Evolutionary conservation across 2,888 invertebrate species (phyloP).

Genomic region (Phortica okadai): DNA sequence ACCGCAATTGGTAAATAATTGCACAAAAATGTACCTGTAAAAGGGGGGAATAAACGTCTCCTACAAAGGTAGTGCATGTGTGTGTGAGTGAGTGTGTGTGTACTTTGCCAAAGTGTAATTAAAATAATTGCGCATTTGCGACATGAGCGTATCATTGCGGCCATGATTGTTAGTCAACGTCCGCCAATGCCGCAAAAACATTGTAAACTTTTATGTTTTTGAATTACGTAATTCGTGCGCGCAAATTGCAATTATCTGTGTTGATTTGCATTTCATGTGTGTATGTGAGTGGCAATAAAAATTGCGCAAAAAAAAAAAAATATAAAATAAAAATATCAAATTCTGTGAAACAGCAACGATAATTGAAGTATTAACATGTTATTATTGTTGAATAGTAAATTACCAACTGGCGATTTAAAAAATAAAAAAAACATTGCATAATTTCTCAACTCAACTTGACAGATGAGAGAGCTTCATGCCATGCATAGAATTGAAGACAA

Average conservation of each 20-base stretch:
- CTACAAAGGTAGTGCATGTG: background rate
- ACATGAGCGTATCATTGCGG: conserved; percentile 10
- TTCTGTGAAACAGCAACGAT: no score
- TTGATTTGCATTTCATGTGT: conserved; percentile 18
- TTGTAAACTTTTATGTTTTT: conserved; percentile 2
- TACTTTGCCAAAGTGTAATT: conserved; percentile 57
- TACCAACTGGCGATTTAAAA: no score
- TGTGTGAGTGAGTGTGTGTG: conserved; percentile 12
- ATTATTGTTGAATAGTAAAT: no score
- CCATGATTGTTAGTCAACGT: background rate
- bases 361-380: no score
- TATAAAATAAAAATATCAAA: no score
- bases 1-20: conserved; percentile 69
- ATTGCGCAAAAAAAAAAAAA: no score
- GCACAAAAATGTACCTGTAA: conserved; percentile 33
- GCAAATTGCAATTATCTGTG: conserved; percentile 27
- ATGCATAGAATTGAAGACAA: no score
- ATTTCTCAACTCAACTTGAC: no score
- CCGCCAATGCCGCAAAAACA: background rate
- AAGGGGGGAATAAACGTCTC: background rate
- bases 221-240: conserved; percentile 24
- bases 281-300: background rate
- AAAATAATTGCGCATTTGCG: conserved; percentile 59
- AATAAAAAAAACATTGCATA: no score
- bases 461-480: no score